Percentiles rank a stretch among this genome's conserved stretches.
phyloP scores from a whole-genome alignment of 2,888 invertebrate species.

The Cantharis rustica region DNA sequence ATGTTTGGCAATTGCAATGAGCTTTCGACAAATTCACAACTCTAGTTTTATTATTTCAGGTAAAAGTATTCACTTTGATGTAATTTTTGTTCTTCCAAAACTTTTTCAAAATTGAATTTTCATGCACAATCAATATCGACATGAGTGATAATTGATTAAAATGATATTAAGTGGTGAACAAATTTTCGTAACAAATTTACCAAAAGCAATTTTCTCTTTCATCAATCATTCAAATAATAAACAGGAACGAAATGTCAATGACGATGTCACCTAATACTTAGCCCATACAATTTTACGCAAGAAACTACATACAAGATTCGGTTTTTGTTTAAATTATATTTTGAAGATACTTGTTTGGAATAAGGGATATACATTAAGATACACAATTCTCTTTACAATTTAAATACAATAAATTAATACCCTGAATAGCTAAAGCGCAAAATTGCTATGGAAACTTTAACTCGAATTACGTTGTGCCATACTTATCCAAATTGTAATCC shows the following conservation, averaged over 20 bases:
- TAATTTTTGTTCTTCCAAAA: background rate
- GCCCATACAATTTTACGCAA: background rate
- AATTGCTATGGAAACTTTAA: background rate
- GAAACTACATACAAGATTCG: background rate
- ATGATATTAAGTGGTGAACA: background rate
- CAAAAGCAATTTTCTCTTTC: background rate
- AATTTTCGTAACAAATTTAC: background rate
- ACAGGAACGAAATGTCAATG: background rate
- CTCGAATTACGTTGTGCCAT: background rate
- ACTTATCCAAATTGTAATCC: background rate
- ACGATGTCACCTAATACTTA: background rate
- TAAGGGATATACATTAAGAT: background rate
- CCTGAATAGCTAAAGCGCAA: background rate
- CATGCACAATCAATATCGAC: background rate
- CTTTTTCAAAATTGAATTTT: background rate
- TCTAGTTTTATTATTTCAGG: conserved; percentile 27
- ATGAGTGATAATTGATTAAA: background rate
- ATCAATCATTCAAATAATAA: background rate
- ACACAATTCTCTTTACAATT: background rate
- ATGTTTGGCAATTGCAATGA: conserved; percentile 26
- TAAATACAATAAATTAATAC: background rate
- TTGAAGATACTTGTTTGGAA: background rate
- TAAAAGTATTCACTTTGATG: background rate
- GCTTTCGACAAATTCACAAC: conserved; percentile 13
- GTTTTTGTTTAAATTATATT: background rate